phyloP scores from a whole-genome alignment of 2,113 vertebrate species.

The Potamarius usumacintae region DNA sequence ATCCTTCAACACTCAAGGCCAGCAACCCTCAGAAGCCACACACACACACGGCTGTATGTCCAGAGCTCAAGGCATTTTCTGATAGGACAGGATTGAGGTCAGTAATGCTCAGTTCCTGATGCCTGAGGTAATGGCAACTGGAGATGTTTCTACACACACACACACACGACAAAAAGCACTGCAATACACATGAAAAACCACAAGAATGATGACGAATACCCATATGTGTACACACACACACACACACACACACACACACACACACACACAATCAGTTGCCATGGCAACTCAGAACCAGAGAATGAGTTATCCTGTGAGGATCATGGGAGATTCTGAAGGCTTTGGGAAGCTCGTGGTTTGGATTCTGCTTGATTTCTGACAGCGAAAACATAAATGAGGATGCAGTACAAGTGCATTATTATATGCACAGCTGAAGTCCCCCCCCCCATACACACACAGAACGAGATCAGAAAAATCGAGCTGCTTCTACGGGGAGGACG shows the following conservation, averaged over 20 bases:
- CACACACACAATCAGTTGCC: constrained; percentile 15
- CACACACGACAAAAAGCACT: neutral
- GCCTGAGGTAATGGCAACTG: constrained; percentile 57
- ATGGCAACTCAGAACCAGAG: constrained; percentile 38
- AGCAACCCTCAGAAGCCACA: constrained; percentile 46
- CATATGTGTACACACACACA: neutral
- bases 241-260: neutral
- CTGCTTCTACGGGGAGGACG: neutral
- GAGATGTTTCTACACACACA: neutral
- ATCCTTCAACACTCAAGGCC: constrained; percentile 71
- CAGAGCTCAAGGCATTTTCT: constrained; percentile 15
- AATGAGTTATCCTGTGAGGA: neutral
- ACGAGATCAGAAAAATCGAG: neutral
- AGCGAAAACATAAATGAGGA: neutral
- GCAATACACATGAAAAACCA: constrained; percentile 1
- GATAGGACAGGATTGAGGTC: constrained; percentile 26
- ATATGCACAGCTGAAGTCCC: neutral
- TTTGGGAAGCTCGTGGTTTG: constrained; percentile 45
- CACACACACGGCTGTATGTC: constrained; percentile 32
- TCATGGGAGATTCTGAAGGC: constrained; percentile 11
- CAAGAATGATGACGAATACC: constrained; percentile 3
- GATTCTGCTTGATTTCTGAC: constrained; percentile 31
- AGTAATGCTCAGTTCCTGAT: constrained; percentile 25
- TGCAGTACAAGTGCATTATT: constrained; percentile 19
- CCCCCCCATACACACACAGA: neutral